Evolutionary conservation across 2,888 invertebrate genomes (phyloP).

Genomic region (Branchipolynoe longqiensis): DNA sequence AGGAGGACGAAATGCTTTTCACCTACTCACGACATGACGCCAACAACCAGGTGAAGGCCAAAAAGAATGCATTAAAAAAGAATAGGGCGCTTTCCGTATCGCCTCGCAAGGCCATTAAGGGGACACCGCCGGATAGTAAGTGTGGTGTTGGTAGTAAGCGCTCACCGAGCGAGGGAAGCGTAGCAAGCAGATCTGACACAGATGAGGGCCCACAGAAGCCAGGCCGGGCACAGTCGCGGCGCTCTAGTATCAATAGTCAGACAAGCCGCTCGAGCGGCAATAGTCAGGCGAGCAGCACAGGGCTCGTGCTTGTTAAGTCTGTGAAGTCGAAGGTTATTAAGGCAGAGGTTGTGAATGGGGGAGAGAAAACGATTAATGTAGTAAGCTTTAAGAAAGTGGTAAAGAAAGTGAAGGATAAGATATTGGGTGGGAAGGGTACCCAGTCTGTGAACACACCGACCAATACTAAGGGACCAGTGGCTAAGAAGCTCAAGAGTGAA

Average conservation of each 20-base stretch:
- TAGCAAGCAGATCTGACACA: conserved; percentile 39
- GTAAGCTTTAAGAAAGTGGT: background rate
- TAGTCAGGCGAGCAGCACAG: too few species aligned
- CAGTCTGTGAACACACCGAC: background rate
- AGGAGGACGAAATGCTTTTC: conserved; percentile 85
- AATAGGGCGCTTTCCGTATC: background rate
- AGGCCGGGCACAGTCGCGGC: background rate
- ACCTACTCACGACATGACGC: conserved; percentile 90
- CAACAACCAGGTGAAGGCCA: conserved; percentile 88
- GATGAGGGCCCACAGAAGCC: background rate
- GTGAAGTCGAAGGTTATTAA: conserved; percentile 21
- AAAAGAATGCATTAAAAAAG: conserved; percentile 33
- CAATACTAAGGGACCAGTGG: background rate
- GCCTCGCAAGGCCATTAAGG: background rate
- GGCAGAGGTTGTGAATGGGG: background rate
- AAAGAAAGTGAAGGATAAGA: background rate
- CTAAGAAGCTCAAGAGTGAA: background rate
- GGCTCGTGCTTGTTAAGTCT: conserved; percentile 11
- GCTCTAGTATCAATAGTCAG: conserved; percentile 32
- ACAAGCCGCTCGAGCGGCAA: conserved; percentile 1
- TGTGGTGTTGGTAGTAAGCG: background rate
- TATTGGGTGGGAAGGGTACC: background rate
- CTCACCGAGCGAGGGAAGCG: background rate
- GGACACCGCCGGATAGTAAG: background rate
- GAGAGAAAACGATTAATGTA: background rate